Base-by-base conservation (phyloP, 2,888 invertebrate species). In the Cephus nigrinus region DNA sequence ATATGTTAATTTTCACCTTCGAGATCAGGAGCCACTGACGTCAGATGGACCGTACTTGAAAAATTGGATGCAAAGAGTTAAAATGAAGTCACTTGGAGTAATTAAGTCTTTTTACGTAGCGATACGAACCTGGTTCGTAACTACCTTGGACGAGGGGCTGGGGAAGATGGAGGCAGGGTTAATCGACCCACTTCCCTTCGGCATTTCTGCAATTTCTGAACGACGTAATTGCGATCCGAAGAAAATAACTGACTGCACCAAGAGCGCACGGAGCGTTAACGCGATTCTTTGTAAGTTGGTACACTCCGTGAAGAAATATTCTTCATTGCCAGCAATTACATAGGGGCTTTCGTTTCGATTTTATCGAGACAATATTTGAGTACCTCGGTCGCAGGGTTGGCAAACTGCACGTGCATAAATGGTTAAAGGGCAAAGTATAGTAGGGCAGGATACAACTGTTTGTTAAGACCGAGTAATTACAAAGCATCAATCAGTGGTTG, bases 171-270 rank as follows among this genome's bases (percentile, higher is more conserved):
- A 31, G 71, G 32, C 11, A 32, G 71, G 32, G 31, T 32, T 31
- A 71, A 33, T 32, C 71, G 71, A 31, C 33, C 71, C 71, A 71
- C 71, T 31, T 32, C 71, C 32, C 71, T 71, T 71, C 31, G 85
- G 86, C 80, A 86, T 87, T 85, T 83, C 82, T 84, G 84, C 85
- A 83, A 87, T 86, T 86, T 80, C 82, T 82, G 79, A 82, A 80
- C 83, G 82, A 78, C 80, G 81, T 82, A 81, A 83, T 83, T 85
- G 81, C 82, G 78, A 81, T 74, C 78, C 77, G 80, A 81, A 80
- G 81, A 78, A 82, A 79, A 68, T 55, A 75, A 75, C 73, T 72
- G 72, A n/a, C 12, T 4, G 71, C n/a, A 34, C 30, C 11, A 35
- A 69, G 34, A 32, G 32, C 12, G 34, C 34, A 55, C 31, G 31